Conservation (phyloP, 1,140 invertebrate genomes). For the Gryllus bimaculatus region DNA sequence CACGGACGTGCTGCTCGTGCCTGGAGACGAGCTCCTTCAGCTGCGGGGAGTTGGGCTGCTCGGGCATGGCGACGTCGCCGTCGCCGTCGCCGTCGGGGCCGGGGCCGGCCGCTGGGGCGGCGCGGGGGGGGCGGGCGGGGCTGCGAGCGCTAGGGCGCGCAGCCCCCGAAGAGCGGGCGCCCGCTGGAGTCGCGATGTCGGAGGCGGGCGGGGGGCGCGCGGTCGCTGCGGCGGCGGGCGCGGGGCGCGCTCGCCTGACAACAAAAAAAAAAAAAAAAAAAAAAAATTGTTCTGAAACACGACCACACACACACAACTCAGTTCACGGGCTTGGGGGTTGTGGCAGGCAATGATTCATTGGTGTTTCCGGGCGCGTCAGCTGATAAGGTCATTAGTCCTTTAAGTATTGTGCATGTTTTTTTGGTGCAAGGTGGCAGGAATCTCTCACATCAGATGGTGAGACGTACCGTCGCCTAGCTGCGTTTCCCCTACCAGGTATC, state of each 20-base stretch:
- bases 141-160: slow-evolving; percentile 25
- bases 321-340: not conserved
- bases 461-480: too few relatives aligned
- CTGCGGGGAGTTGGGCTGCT: slow-evolving; percentile 26
- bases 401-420: too few relatives aligned
- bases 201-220: not conserved
- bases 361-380: not conserved
- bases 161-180: slow-evolving; percentile 29
- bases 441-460: too few relatives aligned
- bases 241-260: not conserved
- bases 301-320: not conserved
- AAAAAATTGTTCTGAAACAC: not conserved
- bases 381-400: too few relatives aligned
- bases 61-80: slow-evolving; percentile 25
- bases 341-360: not conserved
- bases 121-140: not conserved
- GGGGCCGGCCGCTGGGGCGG: not conserved
- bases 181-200: slow-evolving; percentile 26
- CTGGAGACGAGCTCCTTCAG: slow-evolving; percentile 28
- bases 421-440: too few relatives aligned
- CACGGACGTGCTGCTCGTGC: slow-evolving; percentile 29
- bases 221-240: too few relatives aligned
- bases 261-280: too few relatives aligned
- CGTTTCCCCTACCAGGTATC: too few relatives aligned
- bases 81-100: slow-evolving; percentile 9